Percentiles rank a stretch among this genome's conserved stretches.
Evolutionary conservation across 2,113 vertebrate species (phyloP).

Genomic region (Nematolebias whitei): DNA sequence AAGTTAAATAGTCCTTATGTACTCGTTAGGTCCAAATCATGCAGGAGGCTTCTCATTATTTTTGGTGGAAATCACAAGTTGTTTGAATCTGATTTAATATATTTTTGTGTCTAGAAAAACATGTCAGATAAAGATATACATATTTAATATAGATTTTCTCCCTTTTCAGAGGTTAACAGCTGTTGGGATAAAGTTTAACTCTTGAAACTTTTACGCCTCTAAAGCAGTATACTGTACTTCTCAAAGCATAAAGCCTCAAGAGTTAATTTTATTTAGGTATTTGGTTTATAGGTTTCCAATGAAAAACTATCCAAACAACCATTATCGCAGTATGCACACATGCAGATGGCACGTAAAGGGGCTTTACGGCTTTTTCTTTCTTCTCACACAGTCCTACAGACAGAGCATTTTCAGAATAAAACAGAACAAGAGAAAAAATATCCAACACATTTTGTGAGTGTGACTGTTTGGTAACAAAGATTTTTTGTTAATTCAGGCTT

Average conservation of each 20-base stretch:
- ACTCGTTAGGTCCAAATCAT: neutral
- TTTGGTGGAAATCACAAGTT: constrained; percentile 9
- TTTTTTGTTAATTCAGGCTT: no score
- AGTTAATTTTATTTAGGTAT: neutral
- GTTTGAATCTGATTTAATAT: neutral
- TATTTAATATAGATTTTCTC: constrained; percentile 18
- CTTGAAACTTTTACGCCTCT: neutral
- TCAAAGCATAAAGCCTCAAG: neutral
- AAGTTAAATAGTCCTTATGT: constrained; percentile 28
- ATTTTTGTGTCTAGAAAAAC: constrained; percentile 7
- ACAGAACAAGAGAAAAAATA: neutral
- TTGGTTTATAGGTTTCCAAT: neutral
- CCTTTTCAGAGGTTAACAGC: constrained; percentile 44
- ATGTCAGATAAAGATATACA: constrained; percentile 14
- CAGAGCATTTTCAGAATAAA: neutral
- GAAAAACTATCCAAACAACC: neutral
- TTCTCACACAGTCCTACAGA: neutral
- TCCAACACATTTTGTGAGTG: neutral
- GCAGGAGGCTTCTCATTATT: neutral
- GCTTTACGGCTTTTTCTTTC: no score
- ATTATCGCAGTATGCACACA: no score
- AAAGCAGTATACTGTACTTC: neutral
- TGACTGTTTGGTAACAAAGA: no score
- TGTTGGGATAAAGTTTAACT: constrained; percentile 26
- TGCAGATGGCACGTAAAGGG: no score